phyloP scores from a whole-genome alignment of 2,888 invertebrate genomes.

The Helleia helle region DNA sequence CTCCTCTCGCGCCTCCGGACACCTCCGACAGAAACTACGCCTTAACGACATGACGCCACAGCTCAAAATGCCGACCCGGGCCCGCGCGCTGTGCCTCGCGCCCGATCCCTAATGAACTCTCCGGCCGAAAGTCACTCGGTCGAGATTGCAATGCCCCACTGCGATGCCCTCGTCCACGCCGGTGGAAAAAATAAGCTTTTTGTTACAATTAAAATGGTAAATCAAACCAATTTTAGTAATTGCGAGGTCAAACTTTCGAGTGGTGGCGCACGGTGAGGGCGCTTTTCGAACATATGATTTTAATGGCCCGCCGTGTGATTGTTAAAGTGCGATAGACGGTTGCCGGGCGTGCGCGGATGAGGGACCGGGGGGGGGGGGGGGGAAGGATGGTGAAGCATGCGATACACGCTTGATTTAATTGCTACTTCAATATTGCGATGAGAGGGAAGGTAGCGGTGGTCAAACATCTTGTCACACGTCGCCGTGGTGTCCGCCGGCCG shows the following conservation, averaged over 20 bases:
- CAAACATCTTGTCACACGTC: slow-evolving; percentile 1
- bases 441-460: background rate
- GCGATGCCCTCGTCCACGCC: slow-evolving; percentile 42
- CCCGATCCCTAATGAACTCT: slow-evolving; percentile 64
- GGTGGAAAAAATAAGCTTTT: slow-evolving; percentile 70
- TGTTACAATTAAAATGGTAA: slow-evolving; percentile 74
- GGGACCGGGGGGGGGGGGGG: background rate
- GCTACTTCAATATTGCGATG: slow-evolving; percentile 16
- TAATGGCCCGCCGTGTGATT: slow-evolving; percentile 38
- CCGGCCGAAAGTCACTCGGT: slow-evolving; percentile 67
- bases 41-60: slow-evolving; percentile 62
- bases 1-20: slow-evolving; percentile 70
- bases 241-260: slow-evolving; percentile 69
- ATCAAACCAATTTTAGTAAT: slow-evolving; percentile 74
- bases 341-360: too few species aligned
- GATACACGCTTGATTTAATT: slow-evolving; percentile 24
- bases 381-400: background rate
- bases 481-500: too few species aligned
- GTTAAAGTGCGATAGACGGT: slow-evolving; percentile 29
- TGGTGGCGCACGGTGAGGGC: slow-evolving; percentile 44
- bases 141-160: slow-evolving; percentile 55
- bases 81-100: slow-evolving; percentile 36
- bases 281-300: slow-evolving; percentile 52
- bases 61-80: slow-evolving; percentile 57
- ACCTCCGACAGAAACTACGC: slow-evolving; percentile 68